Evolutionary conservation across 1,140 invertebrate species (phyloP), one percentile per base, ranked within the genome.

Genomic region (Harlomillsia oculata): DNA sequence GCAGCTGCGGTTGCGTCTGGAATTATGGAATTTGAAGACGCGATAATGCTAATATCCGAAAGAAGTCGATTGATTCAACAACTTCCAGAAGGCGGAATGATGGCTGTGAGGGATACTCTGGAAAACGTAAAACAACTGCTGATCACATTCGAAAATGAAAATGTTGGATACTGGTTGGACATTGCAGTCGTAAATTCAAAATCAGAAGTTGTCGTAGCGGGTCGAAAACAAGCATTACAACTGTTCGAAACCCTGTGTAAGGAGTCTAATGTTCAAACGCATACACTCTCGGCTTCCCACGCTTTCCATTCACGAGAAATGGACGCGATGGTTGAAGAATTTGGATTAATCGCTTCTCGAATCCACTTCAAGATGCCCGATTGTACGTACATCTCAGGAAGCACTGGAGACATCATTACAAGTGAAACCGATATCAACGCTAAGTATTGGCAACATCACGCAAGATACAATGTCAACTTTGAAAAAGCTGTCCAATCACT

Each of bases 261-360:
- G n/a, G 36, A 2, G 0, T 43, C 21, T n/a, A 48, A 39, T 4
- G 28, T 57, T 13, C 36, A 52, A 25, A 41, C 46, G 5, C 16
- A 20, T n/a, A 50, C 25, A 13, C n/a, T 57, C 2, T 21, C 55
- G 5, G 46, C 55, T 5, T 40, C 55, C 18, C 46, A 51, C 16
- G 55, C 55, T n/a, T 57, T 40, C 21, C 55, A 57, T 25, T 57
- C 55, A 28, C n/a, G 46, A 14, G 46, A 57, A 3, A 57, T 57
- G 55, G 46, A 57, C 16, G 20, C 18, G 1, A 52, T 57, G 14
- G 18, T 57, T 11, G 25, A 49, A 1, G 55, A 50, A 14, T 57
- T 41, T 28, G 20, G 43, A 44, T 20, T 13, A 21, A 26, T 43
- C 1, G 41, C 41, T 43, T 2, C 20, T 2, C 41, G 16, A 5